These are phyloP conservation scores for Dilophus febrilis DNA, from an alignment of 2,888 invertebrate species.

Conservation along the genomic window DNA sequence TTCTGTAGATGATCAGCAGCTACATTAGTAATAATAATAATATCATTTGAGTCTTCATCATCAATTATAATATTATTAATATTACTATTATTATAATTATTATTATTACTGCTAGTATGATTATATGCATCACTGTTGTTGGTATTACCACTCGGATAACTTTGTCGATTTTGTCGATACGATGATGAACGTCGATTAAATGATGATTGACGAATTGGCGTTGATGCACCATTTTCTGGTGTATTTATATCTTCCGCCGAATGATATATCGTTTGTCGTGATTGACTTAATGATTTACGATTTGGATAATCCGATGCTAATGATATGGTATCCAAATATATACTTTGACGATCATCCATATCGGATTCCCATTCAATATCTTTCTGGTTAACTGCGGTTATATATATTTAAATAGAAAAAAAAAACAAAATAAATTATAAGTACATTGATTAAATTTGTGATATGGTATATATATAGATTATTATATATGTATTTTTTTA, in stretches of 20 bases:
- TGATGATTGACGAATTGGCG: neutral
- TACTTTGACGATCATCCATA: constrained; percentile 28
- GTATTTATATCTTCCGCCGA: constrained; percentile 36
- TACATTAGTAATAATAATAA: constrained; percentile 11
- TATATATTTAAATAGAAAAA: too few relatives aligned
- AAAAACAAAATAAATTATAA: too few relatives aligned
- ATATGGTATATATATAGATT: too few relatives aligned
- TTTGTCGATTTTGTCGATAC: too few relatives aligned
- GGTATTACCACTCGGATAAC: too few relatives aligned
- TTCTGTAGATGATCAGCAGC: constrained; percentile 12
- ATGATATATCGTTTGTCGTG: constrained; percentile 41
- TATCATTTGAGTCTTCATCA: too few relatives aligned
- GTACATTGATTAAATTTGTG: too few relatives aligned
- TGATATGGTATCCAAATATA: constrained; percentile 28
- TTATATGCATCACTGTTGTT: constrained; percentile 11
- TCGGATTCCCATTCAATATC: neutral
- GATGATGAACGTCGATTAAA: constrained; percentile 11
- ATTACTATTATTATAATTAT: too few relatives aligned
- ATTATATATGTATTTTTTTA: too few relatives aligned
- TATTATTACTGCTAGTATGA: too few relatives aligned
- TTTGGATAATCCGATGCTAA: constrained; percentile 29
- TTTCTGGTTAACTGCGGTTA: neutral
- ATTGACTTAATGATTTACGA: constrained; percentile 33
- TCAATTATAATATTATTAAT: too few relatives aligned
- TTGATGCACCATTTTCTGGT: constrained; percentile 15